Base-by-base conservation (phyloP, 2,888 invertebrate species). In the Aleiodes alternator region DNA sequence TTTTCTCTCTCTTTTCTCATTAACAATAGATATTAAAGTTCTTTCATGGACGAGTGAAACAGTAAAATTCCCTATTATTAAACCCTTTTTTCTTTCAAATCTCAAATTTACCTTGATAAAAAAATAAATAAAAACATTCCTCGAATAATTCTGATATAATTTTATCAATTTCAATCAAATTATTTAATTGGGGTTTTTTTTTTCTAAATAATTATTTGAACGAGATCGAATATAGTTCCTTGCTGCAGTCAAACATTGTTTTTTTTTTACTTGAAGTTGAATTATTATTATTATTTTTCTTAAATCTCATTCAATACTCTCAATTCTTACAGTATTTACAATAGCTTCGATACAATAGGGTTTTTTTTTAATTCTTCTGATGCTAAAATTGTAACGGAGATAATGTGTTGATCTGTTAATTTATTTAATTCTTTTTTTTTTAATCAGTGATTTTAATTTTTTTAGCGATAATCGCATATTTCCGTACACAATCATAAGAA, bases 251-350 rank as follows among this genome's bases (percentile, higher is more conserved):
- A 71, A 71, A 71, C 56, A n/a, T 71, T 4, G 43, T 12, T 69
- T 53, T 55, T 38, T 57, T 56, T 57, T 56, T 59, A 56, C 57
- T 57, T 71, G 59, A 57, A 50, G 48, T 71, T 64, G 64, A 64
- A 64, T 64, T 64, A 64, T 64, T 64, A 64, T 64, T 64, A 64
- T 64, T 64, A 64, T 64, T 72, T 38, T 38, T 16, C 56, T 59
- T 55, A 38, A 56, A 50, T 61, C 48, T 53, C 69, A 55, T 73
- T 73, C 57, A 73, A 66, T 69, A 76, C 57, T 70, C 31, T 69
- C 66, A 72, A 72, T 80, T 82, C 77, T 75, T 80, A 80, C 79
- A 80, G 70, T 82, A 80, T 80, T 79, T 82, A 81, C 81, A 80
- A 79, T 80, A 79, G 72, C 80, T 82, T 74, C 75, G 66, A 66